Base-by-base conservation (phyloP, 2,888 invertebrate species). In the Lissonota sp. region DNA sequence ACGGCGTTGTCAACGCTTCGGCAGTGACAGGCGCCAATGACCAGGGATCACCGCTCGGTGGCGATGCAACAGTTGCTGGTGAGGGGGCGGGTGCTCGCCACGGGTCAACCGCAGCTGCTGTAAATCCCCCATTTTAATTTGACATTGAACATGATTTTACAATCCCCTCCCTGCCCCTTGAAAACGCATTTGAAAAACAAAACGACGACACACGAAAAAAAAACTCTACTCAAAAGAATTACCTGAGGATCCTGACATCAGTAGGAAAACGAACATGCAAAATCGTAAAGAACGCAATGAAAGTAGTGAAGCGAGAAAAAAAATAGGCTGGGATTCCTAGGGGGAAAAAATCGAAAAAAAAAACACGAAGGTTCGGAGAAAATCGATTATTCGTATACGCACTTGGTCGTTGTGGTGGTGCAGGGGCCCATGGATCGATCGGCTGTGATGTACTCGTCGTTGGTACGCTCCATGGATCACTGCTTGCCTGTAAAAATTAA, bases 381-480 rank as follows among this genome's bases (percentile, higher is more conserved):
- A 51, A 64, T 70, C 4, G 44, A 58, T 42, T 7, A 7, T 74
- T 57, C 7, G 46, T 39, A 6, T 79, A 86, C 87, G 88, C 81
- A 92, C 92, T 89, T 83, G 92, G 89, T 88, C 90, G 89, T 83
- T 92, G 92, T n/a, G 90, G 88, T 67, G 90, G 91, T 71, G 92
- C 91, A 14, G 94, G 94, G 62, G 94, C 93, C 95, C 96, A 96
- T 6, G 95, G 95, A 92, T 96, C 96, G 58, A 92, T 89, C 14
- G 92, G 87, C 5, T 93, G 89, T 69, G 93, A 91, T 6, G 89
- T 85, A 70, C 86, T 91, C 60, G 93, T 93, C 78, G 93, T 92
- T 84, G 93, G 93, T 63, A 92, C 93, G 81, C 95, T 95, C 96
- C 96, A 96, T 78, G 95, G 95, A 90, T 95, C 95, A 10, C 72